Conservation (phyloP, 1,140 invertebrate genomes). For the Mizuhopecten yessoensis region DNA sequence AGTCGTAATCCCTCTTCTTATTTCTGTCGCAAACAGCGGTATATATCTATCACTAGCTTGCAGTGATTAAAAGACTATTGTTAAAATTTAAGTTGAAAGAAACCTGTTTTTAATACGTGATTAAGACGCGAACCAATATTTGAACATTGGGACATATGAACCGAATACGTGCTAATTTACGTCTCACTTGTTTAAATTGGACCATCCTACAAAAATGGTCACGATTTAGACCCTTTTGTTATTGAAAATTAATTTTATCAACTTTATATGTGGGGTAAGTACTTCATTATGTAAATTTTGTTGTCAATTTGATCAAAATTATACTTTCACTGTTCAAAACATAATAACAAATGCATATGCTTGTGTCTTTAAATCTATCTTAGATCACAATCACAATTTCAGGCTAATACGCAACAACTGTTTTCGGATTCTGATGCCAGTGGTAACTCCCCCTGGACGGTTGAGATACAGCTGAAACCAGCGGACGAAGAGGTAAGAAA, state of each 20-base stretch:
- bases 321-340: too few relatives aligned
- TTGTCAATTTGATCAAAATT: too few relatives aligned
- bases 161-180: background rate
- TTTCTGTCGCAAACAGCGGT: background rate
- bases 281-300: background rate
- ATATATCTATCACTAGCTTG: background rate
- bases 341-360: background rate
- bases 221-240: background rate
- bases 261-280: background rate
- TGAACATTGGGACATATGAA: background rate
- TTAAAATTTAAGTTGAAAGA: background rate
- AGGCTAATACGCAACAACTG: slow-evolving; percentile 47
- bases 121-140: background rate
- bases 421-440: slow-evolving; percentile 39
- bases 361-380: background rate
- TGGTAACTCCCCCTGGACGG: slow-evolving; percentile 47
- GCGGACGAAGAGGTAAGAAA: slow-evolving; percentile 57
- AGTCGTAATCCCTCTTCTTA: background rate
- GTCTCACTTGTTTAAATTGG: background rate
- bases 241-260: background rate
- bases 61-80: background rate
- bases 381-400: background rate
- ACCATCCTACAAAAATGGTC: background rate
- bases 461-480: slow-evolving; percentile 52
- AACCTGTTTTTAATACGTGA: background rate